These are phyloP conservation scores for Clarias batrachus DNA, from an alignment of 2,113 vertebrate species.

Conservation along the genomic window DNA sequence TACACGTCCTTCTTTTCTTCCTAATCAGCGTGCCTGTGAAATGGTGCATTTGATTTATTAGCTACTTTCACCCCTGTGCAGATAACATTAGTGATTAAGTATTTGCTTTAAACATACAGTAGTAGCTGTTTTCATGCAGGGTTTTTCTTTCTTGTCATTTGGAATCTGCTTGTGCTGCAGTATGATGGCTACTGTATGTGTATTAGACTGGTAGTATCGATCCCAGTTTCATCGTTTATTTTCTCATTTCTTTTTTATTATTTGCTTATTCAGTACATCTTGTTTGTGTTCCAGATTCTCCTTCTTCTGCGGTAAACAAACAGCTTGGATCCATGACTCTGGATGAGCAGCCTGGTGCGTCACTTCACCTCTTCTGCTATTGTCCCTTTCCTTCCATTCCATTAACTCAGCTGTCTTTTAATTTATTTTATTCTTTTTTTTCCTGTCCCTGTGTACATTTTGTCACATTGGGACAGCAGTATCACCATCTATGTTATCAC, in stretches of 20 bases:
- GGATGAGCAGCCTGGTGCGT: conserved; percentile 96
- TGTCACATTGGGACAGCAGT: neutral
- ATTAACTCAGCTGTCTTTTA: neutral
- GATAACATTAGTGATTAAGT: neutral
- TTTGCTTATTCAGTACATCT: conserved; percentile 80
- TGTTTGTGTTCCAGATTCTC: conserved; percentile 98
- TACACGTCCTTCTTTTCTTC: no score
- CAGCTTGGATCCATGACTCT: conserved; percentile 99
- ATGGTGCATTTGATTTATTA: no score
- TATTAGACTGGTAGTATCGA: neutral
- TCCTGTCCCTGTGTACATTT: conserved; percentile 42
- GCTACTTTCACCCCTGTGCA: no score
- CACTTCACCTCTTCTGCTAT: conserved; percentile 56
- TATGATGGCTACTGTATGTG: conserved; percentile 24
- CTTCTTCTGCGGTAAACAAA: conserved; percentile 97
- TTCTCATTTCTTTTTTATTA: conserved; percentile 22
- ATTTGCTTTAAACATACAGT: neutral
- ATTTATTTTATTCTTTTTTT: neutral
- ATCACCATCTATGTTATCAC: neutral
- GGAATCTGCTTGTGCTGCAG: conserved; percentile 27
- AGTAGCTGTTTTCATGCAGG: conserved; percentile 7
- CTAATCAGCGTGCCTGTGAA: no score
- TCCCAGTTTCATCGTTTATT: conserved; percentile 9
- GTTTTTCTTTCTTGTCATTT: neutral
- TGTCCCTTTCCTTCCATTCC: conserved; percentile 1